A percentile compares a stretch with the other conserved stretches of the same genome.
Evolutionary conservation across 2,113 vertebrate species (phyloP).

Genomic region (Bungarus multicinctus): DNA sequence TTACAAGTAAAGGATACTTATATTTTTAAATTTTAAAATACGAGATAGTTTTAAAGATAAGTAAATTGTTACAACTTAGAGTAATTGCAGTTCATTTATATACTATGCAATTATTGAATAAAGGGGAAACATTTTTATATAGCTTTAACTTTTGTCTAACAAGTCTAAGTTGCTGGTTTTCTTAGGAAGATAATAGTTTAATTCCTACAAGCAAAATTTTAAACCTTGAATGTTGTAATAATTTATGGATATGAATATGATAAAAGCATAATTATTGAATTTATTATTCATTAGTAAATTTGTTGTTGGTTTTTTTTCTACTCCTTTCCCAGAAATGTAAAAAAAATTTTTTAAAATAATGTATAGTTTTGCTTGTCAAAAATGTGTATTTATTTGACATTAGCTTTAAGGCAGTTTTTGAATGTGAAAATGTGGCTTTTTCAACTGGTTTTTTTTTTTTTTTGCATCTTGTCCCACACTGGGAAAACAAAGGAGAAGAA

Average conservation of each 20-base stretch:
- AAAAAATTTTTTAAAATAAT: slow-evolving; percentile 41
- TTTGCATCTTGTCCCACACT: slow-evolving; percentile 41
- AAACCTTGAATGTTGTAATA: slow-evolving; percentile 41
- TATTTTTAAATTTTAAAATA: slow-evolving; percentile 31
- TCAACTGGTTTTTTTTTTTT: neutral
- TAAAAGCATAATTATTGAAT: slow-evolving; percentile 47
- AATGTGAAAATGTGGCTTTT: slow-evolving; percentile 47
- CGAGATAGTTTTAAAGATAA: neutral
- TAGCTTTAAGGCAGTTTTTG: slow-evolving; percentile 40
- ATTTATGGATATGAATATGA: slow-evolving; percentile 34
- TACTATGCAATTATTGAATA: slow-evolving; percentile 6
- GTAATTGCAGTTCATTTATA: slow-evolving; percentile 8
- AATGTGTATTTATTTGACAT: slow-evolving; percentile 39
- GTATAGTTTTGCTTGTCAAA: slow-evolving; percentile 15
- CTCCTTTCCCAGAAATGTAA: neutral
- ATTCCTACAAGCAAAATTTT: slow-evolving; percentile 41
- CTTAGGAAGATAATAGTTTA: slow-evolving; percentile 37
- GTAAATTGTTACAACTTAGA: neutral
- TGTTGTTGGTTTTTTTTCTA: slow-evolving; percentile 30
- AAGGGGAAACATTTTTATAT: slow-evolving; percentile 28
- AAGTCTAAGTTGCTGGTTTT: slow-evolving; percentile 43
- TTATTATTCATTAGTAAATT: slow-evolving; percentile 38
- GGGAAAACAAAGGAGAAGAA: slow-evolving; percentile 20
- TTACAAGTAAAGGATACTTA: slow-evolving; percentile 47
- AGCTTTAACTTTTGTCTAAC: slow-evolving; percentile 47